phyloP scores from a whole-genome alignment of 1,140 invertebrate species.

The Zaprionus vittiger region DNA sequence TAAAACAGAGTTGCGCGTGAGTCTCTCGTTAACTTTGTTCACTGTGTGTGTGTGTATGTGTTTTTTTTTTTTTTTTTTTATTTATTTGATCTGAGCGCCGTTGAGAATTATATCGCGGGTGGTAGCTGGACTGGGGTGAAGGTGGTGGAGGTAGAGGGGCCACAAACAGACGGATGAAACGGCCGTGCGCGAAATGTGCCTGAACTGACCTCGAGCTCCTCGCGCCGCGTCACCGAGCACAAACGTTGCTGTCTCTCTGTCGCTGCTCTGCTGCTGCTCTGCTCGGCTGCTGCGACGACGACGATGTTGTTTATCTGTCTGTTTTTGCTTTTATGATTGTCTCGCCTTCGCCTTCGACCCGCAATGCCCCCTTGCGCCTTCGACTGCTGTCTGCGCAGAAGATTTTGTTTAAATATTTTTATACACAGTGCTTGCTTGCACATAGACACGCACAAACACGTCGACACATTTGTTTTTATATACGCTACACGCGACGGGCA shows the following conservation, averaged over 20 bases:
- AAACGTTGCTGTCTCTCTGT: constrained; percentile 27
- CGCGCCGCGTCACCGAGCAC: constrained; percentile 65
- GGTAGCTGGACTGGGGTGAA: constrained; percentile 35
- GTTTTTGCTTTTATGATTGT: constrained; percentile 47
- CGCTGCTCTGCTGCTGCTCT: constrained; percentile 26
- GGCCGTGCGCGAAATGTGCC: constrained; percentile 71
- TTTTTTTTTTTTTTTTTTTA: constrained; percentile 9
- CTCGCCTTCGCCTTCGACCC: constrained; percentile 47
- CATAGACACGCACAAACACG: constrained; percentile 27
- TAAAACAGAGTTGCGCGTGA: constrained; percentile 69
- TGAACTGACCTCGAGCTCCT: constrained; percentile 78
- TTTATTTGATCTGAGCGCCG: constrained; percentile 33
- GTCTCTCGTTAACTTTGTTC: constrained; percentile 49
- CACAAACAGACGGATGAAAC: constrained; percentile 28
- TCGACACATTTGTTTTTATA: constrained; percentile 9
- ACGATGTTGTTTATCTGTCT: constrained; percentile 71
- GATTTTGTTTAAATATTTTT: constrained; percentile 76
- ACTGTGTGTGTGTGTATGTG: neutral
- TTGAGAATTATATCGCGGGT: constrained; percentile 27
- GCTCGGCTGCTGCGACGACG: constrained; percentile 21
- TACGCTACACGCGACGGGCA: neutral
- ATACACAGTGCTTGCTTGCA: constrained; percentile 23
- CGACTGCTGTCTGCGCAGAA: constrained; percentile 49
- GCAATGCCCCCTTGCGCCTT: constrained; percentile 6
- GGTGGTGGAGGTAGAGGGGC: neutral